Percentiles rank a stretch among this genome's conserved stretches.
phyloP scores from a whole-genome alignment of 2,888 invertebrate genomes.

The Cantharis rufa region DNA sequence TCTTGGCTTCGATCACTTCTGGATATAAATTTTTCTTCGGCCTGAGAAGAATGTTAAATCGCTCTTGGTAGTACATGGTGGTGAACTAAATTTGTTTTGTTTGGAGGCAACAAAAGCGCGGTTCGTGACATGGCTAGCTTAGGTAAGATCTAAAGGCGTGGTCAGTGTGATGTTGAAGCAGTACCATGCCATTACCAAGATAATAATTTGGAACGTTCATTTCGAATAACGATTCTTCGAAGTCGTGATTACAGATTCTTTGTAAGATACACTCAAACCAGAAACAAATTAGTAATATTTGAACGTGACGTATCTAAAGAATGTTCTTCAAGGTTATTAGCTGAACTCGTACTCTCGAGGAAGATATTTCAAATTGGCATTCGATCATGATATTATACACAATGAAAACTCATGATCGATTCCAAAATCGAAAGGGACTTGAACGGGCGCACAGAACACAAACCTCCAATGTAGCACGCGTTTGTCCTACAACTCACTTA shows the following conservation, averaged over 20 bases:
- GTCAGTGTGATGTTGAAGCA: constrained; percentile 35
- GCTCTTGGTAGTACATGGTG: constrained; percentile 2
- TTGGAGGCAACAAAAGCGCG: constrained; percentile 21
- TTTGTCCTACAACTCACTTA: background rate
- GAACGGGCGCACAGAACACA: constrained; percentile 4
- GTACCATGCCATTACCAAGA: constrained; percentile 48
- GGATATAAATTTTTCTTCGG: background rate
- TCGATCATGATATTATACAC: background rate
- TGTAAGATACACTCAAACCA: constrained; percentile 5
- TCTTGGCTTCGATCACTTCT: background rate
- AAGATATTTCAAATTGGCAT: constrained; percentile 2
- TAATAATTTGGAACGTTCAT: constrained; percentile 50
- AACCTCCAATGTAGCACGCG: constrained; percentile 8
- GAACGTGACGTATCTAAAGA: constrained; percentile 2
- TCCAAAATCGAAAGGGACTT: background rate
- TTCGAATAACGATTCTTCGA: constrained; percentile 46
- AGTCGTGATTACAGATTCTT: constrained; percentile 45
- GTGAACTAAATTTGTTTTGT: constrained; percentile 16
- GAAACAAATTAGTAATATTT: constrained; percentile 4
- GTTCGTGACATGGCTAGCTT: constrained; percentile 36
- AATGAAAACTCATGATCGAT: background rate
- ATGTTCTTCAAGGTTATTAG: constrained; percentile 1
- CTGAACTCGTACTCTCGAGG: background rate
- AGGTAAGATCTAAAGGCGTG: constrained; percentile 41
- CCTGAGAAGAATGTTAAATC: constrained; percentile 13